These are phyloP conservation scores for Planiliza haematocheilus DNA, from an alignment of 2,113 vertebrate species.

Conservation along the genomic window DNA sequence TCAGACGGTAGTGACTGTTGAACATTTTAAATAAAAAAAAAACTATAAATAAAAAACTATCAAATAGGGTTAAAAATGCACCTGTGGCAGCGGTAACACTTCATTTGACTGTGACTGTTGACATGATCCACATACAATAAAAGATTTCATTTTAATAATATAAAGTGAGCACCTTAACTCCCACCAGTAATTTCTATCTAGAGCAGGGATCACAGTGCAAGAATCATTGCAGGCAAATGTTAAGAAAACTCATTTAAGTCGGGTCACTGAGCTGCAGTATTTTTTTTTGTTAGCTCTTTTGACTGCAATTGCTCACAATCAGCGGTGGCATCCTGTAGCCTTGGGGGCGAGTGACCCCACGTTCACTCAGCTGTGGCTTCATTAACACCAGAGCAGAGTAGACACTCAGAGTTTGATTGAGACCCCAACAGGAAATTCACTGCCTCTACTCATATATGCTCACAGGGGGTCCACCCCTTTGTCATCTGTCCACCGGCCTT, in stretches of 20 bases:
- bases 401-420: constrained; percentile 3
- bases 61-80: not conserved
- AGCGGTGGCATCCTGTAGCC: constrained; percentile 39
- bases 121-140: not conserved
- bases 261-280: constrained; percentile 20
- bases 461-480: constrained; percentile 9
- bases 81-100: not conserved
- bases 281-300: constrained; percentile 24
- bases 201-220: constrained; percentile 2
- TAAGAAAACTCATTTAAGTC: constrained; percentile 15
- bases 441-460: not conserved
- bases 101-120: not conserved
- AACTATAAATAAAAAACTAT: no score
- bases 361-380: constrained; percentile 26
- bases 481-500: constrained; percentile 12
- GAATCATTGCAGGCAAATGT: not conserved
- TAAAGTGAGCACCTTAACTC: not conserved
- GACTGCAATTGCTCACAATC: constrained; percentile 53
- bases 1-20: no score
- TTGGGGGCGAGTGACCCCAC: constrained; percentile 22
- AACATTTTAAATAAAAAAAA: no score
- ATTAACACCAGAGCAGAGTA: constrained; percentile 34
- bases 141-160: not conserved
- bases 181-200: no score
- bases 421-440: not conserved